These are phyloP conservation scores for Chloroclysta siterata DNA, from an alignment of 2,888 invertebrate species.

Conservation along the genomic window DNA sequence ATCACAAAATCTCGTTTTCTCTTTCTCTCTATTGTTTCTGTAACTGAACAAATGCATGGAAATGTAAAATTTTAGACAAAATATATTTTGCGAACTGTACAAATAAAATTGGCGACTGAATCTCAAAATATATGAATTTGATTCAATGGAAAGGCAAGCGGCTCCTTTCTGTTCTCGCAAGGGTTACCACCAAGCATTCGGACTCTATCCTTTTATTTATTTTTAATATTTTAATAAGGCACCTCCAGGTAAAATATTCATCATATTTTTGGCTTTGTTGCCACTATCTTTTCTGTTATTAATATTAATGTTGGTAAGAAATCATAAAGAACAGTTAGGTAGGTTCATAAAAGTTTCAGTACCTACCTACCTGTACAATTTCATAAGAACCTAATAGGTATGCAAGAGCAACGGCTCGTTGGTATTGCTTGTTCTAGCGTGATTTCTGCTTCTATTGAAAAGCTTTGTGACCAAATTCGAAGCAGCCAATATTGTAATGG, in stretches of 20 bases:
- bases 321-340: not conserved
- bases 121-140: conserved; percentile 86
- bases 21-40: too few species aligned
- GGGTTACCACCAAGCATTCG: conserved; percentile 82
- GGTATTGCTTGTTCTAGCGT: not conserved
- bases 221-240: conserved; percentile 77
- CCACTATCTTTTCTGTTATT: not conserved
- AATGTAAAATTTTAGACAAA: conserved; percentile 22
- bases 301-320: not conserved
- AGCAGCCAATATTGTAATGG: too few species aligned
- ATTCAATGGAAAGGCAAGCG: conserved; percentile 85
- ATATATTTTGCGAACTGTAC: conserved; percentile 68
- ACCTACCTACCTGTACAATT: too few species aligned
- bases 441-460: too few species aligned
- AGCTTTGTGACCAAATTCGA: too few species aligned
- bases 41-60: not conserved
- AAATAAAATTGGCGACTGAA: conserved; percentile 84
- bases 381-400: not conserved
- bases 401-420: not conserved
- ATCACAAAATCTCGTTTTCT: too few species aligned
- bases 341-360: too few species aligned
- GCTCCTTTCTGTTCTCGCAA: conserved; percentile 81
- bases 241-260: conserved; percentile 63
- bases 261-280: conserved; percentile 52
- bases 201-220: conserved; percentile 65